Evolutionary conservation across 2,113 vertebrate species (phyloP), one percentile per base, ranked within the genome.

Genomic region (Ginglymostoma cirratum): DNA sequence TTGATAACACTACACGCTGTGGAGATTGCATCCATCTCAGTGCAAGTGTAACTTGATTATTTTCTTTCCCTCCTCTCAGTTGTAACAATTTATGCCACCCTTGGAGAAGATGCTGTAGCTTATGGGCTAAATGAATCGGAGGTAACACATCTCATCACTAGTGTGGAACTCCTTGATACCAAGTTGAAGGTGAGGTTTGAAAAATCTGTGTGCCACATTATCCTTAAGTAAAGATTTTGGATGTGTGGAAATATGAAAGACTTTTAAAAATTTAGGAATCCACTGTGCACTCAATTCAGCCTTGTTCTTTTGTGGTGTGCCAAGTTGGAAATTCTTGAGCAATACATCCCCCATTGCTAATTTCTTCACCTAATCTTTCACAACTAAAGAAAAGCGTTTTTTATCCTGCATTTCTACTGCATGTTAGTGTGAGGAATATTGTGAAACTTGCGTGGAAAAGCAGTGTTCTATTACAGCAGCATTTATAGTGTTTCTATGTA

Each of bases 1-100:
- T 96, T 90, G 23, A 30, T 78, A 23, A 0, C 3, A 15, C 1
- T 30, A 17, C 38, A 24, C 42, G n/a, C 61, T 69, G 5, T 65
- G 30, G 3, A 52, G 52, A 8, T 96, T 78, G 48, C 34, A 78
- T n/a, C n/a, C n/a, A 96, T 65, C 78, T 55, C 27, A 34, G 61
- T 94, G 38, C 38, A 12, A 55, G 38, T 65, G 45, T 96, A 48
- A 19, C 70, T 95, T 89, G 48, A 55, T 95, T 87, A 21, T 61
- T 65, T 96, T 55, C 30, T 61, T 87, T 76, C 12, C 30, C 78
- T 45, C 66, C 52, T 95, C 83, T 70, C 97, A 99, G 99, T 99
- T 97, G 99, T 99, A 96, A 99, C 99, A 0, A 97, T 99, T 95
- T 99, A 99, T 14, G 98, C 99, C 70, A 99, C 99, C 1, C 97